Evolutionary conservation across 2,888 invertebrate genomes (phyloP), one percentile per base, ranked within the genome.

Genomic region (Ceratothoa steindachneri): DNA sequence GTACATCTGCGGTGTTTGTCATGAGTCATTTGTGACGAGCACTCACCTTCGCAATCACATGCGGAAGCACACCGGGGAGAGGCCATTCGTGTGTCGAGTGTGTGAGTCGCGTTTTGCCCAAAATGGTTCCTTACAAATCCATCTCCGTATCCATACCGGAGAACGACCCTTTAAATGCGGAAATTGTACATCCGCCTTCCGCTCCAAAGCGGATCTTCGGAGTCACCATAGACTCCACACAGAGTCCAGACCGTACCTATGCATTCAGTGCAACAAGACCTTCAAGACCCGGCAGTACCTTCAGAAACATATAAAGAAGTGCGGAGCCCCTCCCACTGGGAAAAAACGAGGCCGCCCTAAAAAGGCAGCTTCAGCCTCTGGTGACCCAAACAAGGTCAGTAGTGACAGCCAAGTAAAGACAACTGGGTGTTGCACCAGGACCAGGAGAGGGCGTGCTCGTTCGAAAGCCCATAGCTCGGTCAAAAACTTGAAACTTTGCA

Each of bases 281-380:
- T 78, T 78, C 69, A 78, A 78, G 73, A 78, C 78, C 5, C 75
- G 75, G 27, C 78, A 78, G 67, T 78, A 78, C 69, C 60, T 78
- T 19, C 78, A 78, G 53, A 78, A 78, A 30, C 78, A 78, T 66
- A 53, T 69, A 15, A 78, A 78, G 53, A 78, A 75, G 53, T 78
- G 78, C 69, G 78, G 78, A 28, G 73, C 77, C 22, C 73, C 75
- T 67, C 75, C 75, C 27, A 73, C 72, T 3, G 75, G 75, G n/a
- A 78, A 72, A 41, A 78, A 73, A 51, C 69, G 78, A 66, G 75
- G 75, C 27, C 52, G 78, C 22, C 75, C 78, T 30, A 60, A 60
- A 60, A 60, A 60, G 27, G 24, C 24, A 4, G 9, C 24, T 2
- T 9, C 41, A 41, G 41, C 41, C 5, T 41, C 41, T 41, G 41